Percentiles rank a stretch among this genome's conserved stretches.
phyloP scores from a whole-genome alignment of 2,888 invertebrate species.

The Lysandra bellargus region DNA sequence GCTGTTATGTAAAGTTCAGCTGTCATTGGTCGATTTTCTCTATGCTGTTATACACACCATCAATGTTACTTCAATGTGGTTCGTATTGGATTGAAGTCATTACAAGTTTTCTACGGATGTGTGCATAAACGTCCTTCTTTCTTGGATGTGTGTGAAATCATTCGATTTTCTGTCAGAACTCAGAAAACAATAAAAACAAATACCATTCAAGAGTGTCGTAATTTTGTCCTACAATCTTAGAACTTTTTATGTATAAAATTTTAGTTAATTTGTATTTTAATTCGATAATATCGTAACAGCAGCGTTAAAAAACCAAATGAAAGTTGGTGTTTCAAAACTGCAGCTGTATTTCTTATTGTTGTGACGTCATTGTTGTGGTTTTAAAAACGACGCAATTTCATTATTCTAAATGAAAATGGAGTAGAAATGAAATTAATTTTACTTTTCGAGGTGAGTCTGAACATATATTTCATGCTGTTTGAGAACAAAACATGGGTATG shows the following conservation, averaged over 20 bases:
- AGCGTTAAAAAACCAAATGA: constrained; percentile 38
- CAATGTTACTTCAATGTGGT: background rate
- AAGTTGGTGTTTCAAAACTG: constrained; percentile 54
- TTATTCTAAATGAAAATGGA: constrained; percentile 71
- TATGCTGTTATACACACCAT: background rate
- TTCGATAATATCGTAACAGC: constrained; percentile 36
- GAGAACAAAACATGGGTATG: background rate
- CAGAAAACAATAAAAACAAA: constrained; percentile 28
- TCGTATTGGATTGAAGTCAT: background rate
- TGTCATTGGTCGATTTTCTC: background rate
- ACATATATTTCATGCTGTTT: constrained; percentile 27
- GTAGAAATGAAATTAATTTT: constrained; percentile 73
- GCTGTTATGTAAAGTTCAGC: background rate
- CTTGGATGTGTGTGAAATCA: constrained; percentile 9
- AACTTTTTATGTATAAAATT: constrained; percentile 76
- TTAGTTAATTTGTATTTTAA: constrained; percentile 63
- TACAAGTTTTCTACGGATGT: background rate
- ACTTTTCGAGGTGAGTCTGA: constrained; percentile 62
- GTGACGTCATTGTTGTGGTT: constrained; percentile 83
- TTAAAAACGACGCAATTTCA: constrained; percentile 83
- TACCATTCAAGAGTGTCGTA: constrained; percentile 23
- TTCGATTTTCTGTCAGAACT: constrained; percentile 25
- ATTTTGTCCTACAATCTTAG: constrained; percentile 59
- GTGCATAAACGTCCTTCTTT: constrained; percentile 3
- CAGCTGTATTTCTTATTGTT: constrained; percentile 62